Conservation (phyloP, 2,113 vertebrate genomes). For the Muntiacus muntjak region DNA sequence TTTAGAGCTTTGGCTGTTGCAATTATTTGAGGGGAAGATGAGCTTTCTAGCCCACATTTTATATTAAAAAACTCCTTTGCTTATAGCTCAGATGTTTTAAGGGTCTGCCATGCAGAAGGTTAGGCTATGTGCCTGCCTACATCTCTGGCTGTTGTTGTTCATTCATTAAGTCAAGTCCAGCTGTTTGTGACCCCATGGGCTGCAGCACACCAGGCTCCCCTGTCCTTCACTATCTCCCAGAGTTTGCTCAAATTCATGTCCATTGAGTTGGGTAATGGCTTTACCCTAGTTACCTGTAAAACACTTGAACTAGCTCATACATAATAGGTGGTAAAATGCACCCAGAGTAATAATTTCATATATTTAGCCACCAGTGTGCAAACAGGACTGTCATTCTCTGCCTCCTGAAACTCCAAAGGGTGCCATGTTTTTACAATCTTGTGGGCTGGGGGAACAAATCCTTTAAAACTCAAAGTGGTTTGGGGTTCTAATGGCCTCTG, state of each 20-base stretch:
- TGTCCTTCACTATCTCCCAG: not conserved
- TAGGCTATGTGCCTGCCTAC: not conserved
- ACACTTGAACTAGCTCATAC: not conserved
- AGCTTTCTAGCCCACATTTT: not conserved
- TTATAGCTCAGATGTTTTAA: not conserved
- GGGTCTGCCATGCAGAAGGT: not conserved
- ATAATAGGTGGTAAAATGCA: not conserved
- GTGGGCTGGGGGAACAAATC: slow-evolving; percentile 2
- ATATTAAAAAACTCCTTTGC: not conserved
- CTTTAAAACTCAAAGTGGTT: slow-evolving; percentile 36
- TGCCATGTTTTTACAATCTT: not conserved
- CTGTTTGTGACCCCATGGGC: not conserved
- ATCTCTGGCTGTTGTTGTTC: not conserved
- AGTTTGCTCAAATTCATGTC: not conserved
- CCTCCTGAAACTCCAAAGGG: not conserved
- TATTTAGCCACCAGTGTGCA: not conserved
- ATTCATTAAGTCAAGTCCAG: not conserved
- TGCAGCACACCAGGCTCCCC: not conserved
- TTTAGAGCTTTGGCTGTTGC: not conserved
- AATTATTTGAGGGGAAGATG: not conserved
- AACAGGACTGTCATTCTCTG: not conserved
- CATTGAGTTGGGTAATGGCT: not conserved
- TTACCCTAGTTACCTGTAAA: not conserved
- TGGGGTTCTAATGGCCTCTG: not conserved
- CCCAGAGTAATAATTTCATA: not conserved